phyloP scores from a whole-genome alignment of 2,113 vertebrate genomes.

The Atherinomorus stipes region DNA sequence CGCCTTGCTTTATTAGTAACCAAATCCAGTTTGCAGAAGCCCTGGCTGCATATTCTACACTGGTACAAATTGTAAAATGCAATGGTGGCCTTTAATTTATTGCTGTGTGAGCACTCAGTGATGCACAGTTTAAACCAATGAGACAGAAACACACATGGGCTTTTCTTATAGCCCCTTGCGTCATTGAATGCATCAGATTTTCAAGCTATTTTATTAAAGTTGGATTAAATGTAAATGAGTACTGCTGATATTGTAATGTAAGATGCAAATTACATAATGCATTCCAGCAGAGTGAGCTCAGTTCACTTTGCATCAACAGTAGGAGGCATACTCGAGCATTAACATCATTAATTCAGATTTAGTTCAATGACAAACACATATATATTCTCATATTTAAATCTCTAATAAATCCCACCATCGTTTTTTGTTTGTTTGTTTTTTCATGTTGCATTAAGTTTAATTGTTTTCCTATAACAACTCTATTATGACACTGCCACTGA shows the following conservation, averaged over 20 bases:
- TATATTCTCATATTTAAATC: background rate
- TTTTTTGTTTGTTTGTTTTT: background rate
- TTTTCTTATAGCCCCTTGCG: slow-evolving; percentile 22
- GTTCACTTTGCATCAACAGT: background rate
- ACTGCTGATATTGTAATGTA: slow-evolving; percentile 23
- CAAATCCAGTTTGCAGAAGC: slow-evolving; percentile 32
- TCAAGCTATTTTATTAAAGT: slow-evolving; percentile 8
- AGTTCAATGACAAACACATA: background rate
- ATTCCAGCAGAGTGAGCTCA: background rate
- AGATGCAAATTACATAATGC: slow-evolving; percentile 23
- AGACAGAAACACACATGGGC: slow-evolving; percentile 40
- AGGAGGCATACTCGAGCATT: background rate
- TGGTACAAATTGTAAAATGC: slow-evolving; percentile 43
- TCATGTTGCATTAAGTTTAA: background rate
- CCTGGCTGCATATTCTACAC: slow-evolving; percentile 11
- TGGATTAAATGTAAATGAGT: slow-evolving; percentile 39
- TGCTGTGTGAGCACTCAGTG: slow-evolving; percentile 63
- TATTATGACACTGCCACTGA: background rate
- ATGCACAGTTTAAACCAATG: slow-evolving; percentile 54
- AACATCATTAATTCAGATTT: slow-evolving; percentile 7
- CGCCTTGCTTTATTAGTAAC: slow-evolving; percentile 46
- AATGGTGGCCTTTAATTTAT: slow-evolving; percentile 66
- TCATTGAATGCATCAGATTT: slow-evolving; percentile 37
- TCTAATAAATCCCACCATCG: background rate
- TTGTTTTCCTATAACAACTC: background rate